Percentiles rank a stretch among this genome's conserved stretches.
These are phyloP conservation scores for Stegostoma tigrinum DNA, from an alignment of 2,113 vertebrate species.

Conservation along the genomic window DNA sequence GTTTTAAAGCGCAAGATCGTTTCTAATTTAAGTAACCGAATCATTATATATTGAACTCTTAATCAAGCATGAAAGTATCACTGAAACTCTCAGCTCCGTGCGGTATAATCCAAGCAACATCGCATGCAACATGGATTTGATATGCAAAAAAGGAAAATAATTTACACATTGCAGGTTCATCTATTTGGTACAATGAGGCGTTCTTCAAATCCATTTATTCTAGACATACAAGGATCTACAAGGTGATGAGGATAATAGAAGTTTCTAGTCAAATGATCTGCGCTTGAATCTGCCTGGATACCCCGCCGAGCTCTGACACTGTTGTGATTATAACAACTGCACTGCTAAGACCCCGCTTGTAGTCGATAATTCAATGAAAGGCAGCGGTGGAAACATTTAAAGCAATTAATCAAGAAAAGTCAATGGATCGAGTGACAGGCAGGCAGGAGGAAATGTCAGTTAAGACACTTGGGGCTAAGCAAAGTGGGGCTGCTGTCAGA, in stretches of 20 bases:
- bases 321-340: not conserved
- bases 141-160: not conserved
- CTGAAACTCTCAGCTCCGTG: not conserved
- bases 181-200: not conserved
- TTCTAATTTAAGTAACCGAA: conserved; percentile 9
- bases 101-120: not conserved
- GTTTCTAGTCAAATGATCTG: not conserved
- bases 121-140: not conserved
- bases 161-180: not conserved
- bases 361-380: conserved; percentile 7
- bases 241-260: not conserved
- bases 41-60: not conserved
- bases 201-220: too few species aligned
- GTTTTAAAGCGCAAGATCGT: not conserved
- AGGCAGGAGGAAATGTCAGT: conserved; percentile 18
- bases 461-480: not conserved
- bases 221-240: not conserved
- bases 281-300: not conserved
- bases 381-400: conserved; percentile 25
- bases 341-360: not conserved
- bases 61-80: not conserved
- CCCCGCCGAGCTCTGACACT: conserved; percentile 20
- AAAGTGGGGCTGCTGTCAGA: not conserved
- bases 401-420: conserved; percentile 28
- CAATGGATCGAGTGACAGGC: not conserved